phyloP scores from a whole-genome alignment of 1,140 invertebrate genomes.

The Diuraphis noxia region DNA sequence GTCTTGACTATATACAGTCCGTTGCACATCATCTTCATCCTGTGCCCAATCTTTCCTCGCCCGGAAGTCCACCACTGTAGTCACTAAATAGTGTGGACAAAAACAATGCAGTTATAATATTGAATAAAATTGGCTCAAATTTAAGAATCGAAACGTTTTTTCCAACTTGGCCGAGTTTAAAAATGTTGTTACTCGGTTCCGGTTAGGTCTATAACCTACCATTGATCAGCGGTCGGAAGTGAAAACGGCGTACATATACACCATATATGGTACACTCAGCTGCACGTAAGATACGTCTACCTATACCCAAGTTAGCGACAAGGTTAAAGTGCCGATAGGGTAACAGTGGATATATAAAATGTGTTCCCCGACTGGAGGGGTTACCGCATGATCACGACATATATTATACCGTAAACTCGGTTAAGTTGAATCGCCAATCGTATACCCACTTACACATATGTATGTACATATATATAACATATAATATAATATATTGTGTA shows the following conservation, averaged over 20 bases:
- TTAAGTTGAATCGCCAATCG: neutral
- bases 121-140: neutral
- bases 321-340: slow-evolving; percentile 10
- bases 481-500: too few species aligned
- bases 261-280: too few species aligned
- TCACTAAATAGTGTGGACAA: too few species aligned
- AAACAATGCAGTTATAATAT: too few species aligned
- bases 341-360: neutral
- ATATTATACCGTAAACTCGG: neutral
- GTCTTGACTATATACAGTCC: too few species aligned
- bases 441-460: too few species aligned
- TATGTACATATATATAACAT: neutral
- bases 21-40: too few species aligned
- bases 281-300: neutral
- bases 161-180: neutral
- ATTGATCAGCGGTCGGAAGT: neutral
- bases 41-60: neutral
- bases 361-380: neutral
- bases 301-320: neutral
- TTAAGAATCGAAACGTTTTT: neutral
- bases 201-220: neutral
- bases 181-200: neutral
- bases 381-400: neutral
- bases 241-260: neutral
- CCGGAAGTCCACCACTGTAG: neutral